A percentile compares a stretch with the other conserved stretches of the same genome.
Conservation (phyloP, 2,888 invertebrate genomes). For the Phaedon cochleariae region DNA sequence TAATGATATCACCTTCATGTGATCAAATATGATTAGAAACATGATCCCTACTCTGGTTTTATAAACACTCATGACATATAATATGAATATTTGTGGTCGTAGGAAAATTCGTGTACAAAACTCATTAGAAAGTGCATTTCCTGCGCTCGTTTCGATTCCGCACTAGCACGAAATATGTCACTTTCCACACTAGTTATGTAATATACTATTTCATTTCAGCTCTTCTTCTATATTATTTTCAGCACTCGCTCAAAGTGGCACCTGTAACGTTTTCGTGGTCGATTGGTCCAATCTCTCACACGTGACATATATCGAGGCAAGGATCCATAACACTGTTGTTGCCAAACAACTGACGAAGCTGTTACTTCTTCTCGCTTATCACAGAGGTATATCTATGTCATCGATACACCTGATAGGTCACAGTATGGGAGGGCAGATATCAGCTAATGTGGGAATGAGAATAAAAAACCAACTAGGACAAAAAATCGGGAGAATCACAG, state of each 20-base stretch:
- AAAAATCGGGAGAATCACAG: conserved; percentile 61
- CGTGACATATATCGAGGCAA: conserved; percentile 62
- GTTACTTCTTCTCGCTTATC: conserved; percentile 43
- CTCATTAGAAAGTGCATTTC: no score
- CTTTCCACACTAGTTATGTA: no score
- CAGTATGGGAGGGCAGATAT: conserved; percentile 66
- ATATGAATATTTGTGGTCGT: no score
- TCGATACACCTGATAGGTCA: conserved; percentile 64
- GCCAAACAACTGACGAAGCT: conserved; percentile 60
- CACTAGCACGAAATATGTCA: no score
- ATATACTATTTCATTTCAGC: no score
- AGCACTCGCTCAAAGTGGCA: conserved; percentile 51
- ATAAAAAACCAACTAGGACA: conserved; percentile 49
- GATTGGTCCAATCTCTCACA: conserved; percentile 67
- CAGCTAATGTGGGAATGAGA: conserved; percentile 60
- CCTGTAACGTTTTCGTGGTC: conserved; percentile 64
- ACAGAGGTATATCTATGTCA: conserved; percentile 39
- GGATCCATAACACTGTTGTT: conserved; percentile 61
- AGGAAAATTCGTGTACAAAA: no score
- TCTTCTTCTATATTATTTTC: no score
- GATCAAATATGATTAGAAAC: no score
- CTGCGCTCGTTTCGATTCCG: no score
- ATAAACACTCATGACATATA: no score
- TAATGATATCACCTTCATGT: no score
- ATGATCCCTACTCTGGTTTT: no score